Base-by-base conservation (phyloP, 2,113 vertebrate species). In the Chionodraco myersi region DNA sequence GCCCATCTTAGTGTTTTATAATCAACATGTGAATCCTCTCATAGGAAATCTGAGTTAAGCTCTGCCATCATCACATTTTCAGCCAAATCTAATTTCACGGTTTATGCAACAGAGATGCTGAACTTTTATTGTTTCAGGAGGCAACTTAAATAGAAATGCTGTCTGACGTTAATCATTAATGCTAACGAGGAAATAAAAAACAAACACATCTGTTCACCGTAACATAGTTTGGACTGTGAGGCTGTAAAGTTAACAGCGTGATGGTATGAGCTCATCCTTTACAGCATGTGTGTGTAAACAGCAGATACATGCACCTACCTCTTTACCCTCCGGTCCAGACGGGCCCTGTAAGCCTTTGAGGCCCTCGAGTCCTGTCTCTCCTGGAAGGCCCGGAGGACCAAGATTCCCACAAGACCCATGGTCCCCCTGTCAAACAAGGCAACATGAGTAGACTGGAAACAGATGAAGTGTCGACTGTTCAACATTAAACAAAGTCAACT, bases 321-420 rank as follows among this genome's bases (percentile, higher is more conserved):
- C 95, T 90, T 92, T 91, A 12, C 96, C 96, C 0, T 10, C 51
- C 51, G 85, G 85, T 67, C 97, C 97, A 0, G 77, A 48, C 41
- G 62, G 72, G 21, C 97, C 96, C 0, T 34, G 78, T 0, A 49
- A 81, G 4, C 96, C 96, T 54, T 93, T 90, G 0, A 0, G 70
- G 11, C 97, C 97, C 18, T 78, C 67, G 0, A 89, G 85, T 45
- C 97, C 97, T 18, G 80, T 85, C 0, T 96, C 94, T 72, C 96
- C 96, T 0, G 80, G 70, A 0, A 0, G 64, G 1, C 96, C 96
- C 18, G 83, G 41, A 80, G 80, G 8, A 48, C 96, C 96, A 0
- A 14, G 51, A 58, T 82, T 90, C 83, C 97, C 97, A 6, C 13
- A 64, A 14, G 59, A 1, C 70, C 96, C 97, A 49, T 23, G 13